phyloP scores from a whole-genome alignment of 2,113 vertebrate species.

The Microcebus jonahi region DNA sequence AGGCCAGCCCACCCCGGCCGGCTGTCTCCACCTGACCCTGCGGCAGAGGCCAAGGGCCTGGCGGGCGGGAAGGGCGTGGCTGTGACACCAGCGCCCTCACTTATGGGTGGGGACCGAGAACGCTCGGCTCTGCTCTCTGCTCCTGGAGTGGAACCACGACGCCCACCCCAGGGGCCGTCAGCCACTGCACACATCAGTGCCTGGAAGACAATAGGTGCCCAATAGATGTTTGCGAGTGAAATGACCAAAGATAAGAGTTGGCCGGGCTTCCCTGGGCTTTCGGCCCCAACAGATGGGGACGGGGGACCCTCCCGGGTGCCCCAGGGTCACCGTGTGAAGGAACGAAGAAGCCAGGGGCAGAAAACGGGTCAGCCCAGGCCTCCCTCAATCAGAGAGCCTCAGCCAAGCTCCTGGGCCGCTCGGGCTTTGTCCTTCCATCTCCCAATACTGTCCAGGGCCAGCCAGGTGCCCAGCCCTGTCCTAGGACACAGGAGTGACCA shows the following conservation, averaged over 20 bases:
- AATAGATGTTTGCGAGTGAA: neutral
- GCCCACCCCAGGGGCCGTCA: neutral
- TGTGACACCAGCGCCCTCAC: neutral
- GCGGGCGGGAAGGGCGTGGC: too few species aligned
- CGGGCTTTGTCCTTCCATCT: neutral
- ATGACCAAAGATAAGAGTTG: too few species aligned
- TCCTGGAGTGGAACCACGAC: neutral
- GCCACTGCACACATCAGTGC: too few species aligned
- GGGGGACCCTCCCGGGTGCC: neutral
- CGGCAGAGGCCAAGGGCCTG: neutral
- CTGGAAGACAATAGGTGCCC: neutral
- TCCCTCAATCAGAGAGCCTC: neutral
- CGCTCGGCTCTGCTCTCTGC: neutral
- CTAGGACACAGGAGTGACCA: neutral
- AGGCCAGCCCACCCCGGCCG: neutral
- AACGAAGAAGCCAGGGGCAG: too few species aligned
- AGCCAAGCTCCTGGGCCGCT: rapidly evolving
- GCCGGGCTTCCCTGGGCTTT: neutral
- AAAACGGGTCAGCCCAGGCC: neutral
- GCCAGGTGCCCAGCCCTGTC: neutral
- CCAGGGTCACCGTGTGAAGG: too few species aligned
- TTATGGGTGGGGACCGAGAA: neutral
- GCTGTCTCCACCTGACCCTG: neutral
- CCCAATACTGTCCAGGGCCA: neutral
- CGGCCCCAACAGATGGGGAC: neutral